Evolutionary conservation across 1,140 invertebrate genomes (phyloP), one percentile per base, ranked within the genome.

Genomic region (Papilio dardanus): DNA sequence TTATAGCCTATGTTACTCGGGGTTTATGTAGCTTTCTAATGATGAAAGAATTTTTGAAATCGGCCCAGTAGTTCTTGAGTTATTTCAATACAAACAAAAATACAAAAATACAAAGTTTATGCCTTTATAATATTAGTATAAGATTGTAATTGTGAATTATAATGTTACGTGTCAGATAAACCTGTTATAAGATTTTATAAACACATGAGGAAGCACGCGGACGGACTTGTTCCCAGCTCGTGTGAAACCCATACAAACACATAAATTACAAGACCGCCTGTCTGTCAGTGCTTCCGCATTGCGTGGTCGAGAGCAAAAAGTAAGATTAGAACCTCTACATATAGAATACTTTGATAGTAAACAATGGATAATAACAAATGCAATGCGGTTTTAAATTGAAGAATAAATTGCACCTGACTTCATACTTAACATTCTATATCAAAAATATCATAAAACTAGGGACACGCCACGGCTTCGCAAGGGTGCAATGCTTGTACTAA

Each of bases 171-270:
- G 14, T n/a, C n/a, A 46, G n/a, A 10, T 46, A 62, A 62, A 62
- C 54, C 54, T 62, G 54, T 62, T 62, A 24, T 5, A 19, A 21
- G 16, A n/a, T 6, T 46, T 46, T 46, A 46, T 62, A 14, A 30
- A 62, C 21, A 33, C n/a, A 66, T 19, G 65, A 35, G 65, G 65
- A 66, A 66, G 65, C 31, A 24, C 16, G 62, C 65, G n/a, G 65
- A 31, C 30, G 30, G n/a, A 66, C 3, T 33, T 66, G 65, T 2
- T 35, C 10, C 30, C 14, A 10, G 65, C 31, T 31, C 65, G 65
- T 66, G 65, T 66, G 65, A 66, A 66, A 66, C 65, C 65, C 65
- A 66, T 66, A 66, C 65, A 66, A 66, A 66, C 31, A 66, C 65
- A 66, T 66, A 66, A 66, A 66, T 66, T 66, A 33, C 31, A 33